phyloP scores from a whole-genome alignment of 2,888 invertebrate genomes.

The Drosophila picticornis region DNA sequence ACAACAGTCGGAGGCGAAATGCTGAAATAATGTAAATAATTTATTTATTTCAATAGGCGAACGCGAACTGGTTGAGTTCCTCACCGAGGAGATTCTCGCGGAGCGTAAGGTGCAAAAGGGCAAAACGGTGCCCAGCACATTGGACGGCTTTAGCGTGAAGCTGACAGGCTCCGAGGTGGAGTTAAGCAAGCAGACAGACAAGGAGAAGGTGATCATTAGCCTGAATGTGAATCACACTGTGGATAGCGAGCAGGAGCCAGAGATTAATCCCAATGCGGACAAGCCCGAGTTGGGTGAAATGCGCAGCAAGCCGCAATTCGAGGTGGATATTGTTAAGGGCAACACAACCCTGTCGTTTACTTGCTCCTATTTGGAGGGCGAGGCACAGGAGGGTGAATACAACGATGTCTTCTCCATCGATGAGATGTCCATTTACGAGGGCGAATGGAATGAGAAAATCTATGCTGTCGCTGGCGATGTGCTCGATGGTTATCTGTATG shows the following conservation, averaged over 20 bases:
- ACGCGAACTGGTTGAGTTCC: conserved; percentile 94
- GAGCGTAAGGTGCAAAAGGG: conserved; percentile 94
- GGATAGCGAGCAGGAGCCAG: conserved; percentile 91
- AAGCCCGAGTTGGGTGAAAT: conserved; percentile 93
- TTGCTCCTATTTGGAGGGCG: conserved; percentile 91
- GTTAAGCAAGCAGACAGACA: conserved; percentile 89
- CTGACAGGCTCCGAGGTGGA: conserved; percentile 94
- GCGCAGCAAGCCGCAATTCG: conserved; percentile 96
- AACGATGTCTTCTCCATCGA: conserved; percentile 97
- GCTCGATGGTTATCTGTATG: conserved; percentile 97
- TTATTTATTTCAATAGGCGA: conserved; percentile 87
- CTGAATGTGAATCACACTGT: conserved; percentile 98
- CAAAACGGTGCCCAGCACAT: conserved; percentile 90
- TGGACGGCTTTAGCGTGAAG: conserved; percentile 93
- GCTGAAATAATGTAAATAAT: conserved; percentile 24
- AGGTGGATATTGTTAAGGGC: conserved; percentile 93
- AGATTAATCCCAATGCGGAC: conserved; percentile 87
- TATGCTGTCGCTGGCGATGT: conserved; percentile 97
- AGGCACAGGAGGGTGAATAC: conserved; percentile 89
- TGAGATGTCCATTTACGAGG: conserved; percentile 95
- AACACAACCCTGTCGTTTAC: conserved; percentile 92
- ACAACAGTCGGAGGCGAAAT: conserved; percentile 32
- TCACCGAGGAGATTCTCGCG: conserved; percentile 96
- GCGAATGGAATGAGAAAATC: conserved; percentile 94
- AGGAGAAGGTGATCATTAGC: conserved; percentile 91